Evolutionary conservation across 1,140 invertebrate species (phyloP).

Genomic region (Mercenaria mercenaria): DNA sequence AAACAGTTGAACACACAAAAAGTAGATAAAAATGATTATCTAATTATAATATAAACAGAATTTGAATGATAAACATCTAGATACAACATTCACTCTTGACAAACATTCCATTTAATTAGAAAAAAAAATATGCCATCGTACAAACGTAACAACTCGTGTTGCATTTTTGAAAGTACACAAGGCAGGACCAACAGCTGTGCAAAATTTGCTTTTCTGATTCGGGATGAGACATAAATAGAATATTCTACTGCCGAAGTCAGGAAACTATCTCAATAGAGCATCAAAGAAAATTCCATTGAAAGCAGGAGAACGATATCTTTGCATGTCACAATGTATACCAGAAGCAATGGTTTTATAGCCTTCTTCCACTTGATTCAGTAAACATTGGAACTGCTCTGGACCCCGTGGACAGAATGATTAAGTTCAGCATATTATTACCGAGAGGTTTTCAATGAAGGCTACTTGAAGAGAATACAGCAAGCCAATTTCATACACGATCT

Average conservation of each 20-base stretch:
- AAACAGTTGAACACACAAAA: too few species aligned
- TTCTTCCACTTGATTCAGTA: constrained; percentile 70
- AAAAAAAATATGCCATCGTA: too few species aligned
- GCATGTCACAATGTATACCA: constrained; percentile 68
- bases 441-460: not conserved
- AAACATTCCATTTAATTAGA: too few species aligned
- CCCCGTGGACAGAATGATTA: constrained; percentile 33
- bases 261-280: not conserved
- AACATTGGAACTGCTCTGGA: constrained; percentile 75
- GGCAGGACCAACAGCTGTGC: constrained; percentile 86
- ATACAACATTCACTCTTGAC: too few species aligned
- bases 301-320: not conserved
- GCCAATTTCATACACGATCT: not conserved
- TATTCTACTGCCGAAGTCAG: constrained; percentile 84
- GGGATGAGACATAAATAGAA: constrained; percentile 87
- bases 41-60: too few species aligned
- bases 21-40: too few species aligned
- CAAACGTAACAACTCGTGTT: constrained; percentile 49
- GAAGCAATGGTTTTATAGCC: constrained; percentile 15
- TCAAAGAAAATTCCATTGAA: not conserved
- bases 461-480: not conserved
- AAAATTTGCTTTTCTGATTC: constrained; percentile 87
- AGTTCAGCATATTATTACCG: not conserved
- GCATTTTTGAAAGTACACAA: constrained; percentile 85
- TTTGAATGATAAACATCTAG: too few species aligned